Conservation (phyloP, 2,888 invertebrate species). For the Arrhopalites spinosus region DNA sequence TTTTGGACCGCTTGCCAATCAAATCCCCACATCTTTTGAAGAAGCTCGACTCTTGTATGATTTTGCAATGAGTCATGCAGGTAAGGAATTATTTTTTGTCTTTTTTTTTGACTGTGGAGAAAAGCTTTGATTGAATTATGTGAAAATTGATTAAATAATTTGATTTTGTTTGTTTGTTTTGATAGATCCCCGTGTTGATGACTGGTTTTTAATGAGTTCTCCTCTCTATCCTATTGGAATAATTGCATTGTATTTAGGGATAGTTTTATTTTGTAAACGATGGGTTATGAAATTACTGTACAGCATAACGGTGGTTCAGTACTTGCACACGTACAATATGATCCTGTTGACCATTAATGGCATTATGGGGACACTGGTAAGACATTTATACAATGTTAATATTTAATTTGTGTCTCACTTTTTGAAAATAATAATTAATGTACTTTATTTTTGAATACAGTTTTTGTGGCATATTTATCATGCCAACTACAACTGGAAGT, state of each 20-base stretch:
- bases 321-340: constrained; percentile 47
- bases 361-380: constrained; percentile 49
- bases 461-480: constrained; percentile 50
- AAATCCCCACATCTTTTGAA: constrained; percentile 28
- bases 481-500: constrained; percentile 46
- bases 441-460: constrained; percentile 35
- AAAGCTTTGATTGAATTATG: background rate
- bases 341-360: constrained; percentile 48
- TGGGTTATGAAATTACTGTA: constrained; percentile 28
- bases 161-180: background rate
- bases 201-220: constrained; percentile 59
- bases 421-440: background rate
- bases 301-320: constrained; percentile 33
- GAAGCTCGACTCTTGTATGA: constrained; percentile 16
- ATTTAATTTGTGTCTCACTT: background rate
- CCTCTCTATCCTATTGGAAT: constrained; percentile 53
- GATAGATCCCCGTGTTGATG: constrained; percentile 58
- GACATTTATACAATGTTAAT: constrained; percentile 10
- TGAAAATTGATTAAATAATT: background rate
- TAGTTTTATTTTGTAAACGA: constrained; percentile 42
- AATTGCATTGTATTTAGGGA: constrained; percentile 47
- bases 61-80: constrained; percentile 31
- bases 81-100: constrained; percentile 10
- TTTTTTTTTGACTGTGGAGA: background rate
- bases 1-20: constrained; percentile 36